phyloP scores from a whole-genome alignment of 2,797 vertebrate species.

The Coranthus polyacanthus region DNA sequence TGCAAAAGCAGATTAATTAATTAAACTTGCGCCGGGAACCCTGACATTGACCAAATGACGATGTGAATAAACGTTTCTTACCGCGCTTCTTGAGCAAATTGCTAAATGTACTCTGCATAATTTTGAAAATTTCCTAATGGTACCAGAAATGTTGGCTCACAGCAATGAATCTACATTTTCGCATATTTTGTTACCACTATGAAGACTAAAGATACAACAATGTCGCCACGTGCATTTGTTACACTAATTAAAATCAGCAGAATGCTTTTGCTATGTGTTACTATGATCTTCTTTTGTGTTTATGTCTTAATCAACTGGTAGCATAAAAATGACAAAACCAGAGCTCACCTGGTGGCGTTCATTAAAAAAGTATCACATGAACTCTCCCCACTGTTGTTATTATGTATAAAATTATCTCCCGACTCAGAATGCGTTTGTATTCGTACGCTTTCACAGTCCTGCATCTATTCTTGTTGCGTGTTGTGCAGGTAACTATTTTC shows the following conservation, averaged over 20 bases:
- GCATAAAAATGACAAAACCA: slow-evolving; percentile 1
- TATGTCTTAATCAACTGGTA: not conserved
- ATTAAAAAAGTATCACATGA: no score
- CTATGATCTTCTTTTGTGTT: not conserved
- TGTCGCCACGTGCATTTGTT: not conserved
- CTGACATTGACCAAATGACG: slow-evolving; percentile 28
- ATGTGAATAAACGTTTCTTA: slow-evolving; percentile 28
- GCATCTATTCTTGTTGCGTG: slow-evolving; percentile 51
- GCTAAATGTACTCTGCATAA: not conserved
- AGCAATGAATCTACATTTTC: no score
- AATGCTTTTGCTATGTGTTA: not conserved
- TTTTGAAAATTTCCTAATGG: not conserved
- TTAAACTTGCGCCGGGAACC: slow-evolving; percentile 35
- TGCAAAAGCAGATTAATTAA: slow-evolving; percentile 17
- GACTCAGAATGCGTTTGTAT: slow-evolving; percentile 34
- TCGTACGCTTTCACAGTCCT: slow-evolving; percentile 38
- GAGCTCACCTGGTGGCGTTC: not conserved
- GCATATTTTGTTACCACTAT: not conserved
- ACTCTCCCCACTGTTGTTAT: no score
- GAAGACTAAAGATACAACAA: not conserved
- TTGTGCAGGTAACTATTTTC: slow-evolving; percentile 51
- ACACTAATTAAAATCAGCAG: not conserved
- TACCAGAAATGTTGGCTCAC: no score
- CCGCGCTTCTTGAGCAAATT: not conserved
- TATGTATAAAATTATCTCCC: no score